Base-by-base conservation (phyloP, 2,113 vertebrate species). In the Myodes glareolus region DNA sequence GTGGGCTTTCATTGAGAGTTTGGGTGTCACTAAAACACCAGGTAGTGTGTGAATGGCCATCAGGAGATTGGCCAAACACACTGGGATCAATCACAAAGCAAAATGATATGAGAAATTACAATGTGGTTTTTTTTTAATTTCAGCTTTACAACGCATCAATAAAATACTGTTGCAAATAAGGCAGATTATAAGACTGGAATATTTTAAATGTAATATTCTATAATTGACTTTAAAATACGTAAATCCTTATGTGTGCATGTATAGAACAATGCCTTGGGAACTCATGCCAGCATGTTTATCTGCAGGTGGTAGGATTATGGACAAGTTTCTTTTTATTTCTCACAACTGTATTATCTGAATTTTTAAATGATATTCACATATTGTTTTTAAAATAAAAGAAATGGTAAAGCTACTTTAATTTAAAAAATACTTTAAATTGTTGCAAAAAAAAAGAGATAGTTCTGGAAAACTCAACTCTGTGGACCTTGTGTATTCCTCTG, bases 321-420 rank as follows among this genome's bases (percentile, higher is more conserved):
- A 78, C 21, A 3, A 3, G 29, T 96, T 87, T 77, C 19, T 72
- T 45, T 92, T 92, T 45, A 33, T 61, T 96, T 63, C 82, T 16
- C 7, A 36, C 81, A 84, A 95, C 47, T 96, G n/a, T 95, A 94
- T 96, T 86, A 52, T 14, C 13, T 78, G 21, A 68, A 87, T 82
- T 92, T 36, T 92, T 96, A 88, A 77, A 75, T 21, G 92, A 70
- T 55, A 65, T 87, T 3, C 4, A 63, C 42, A 4, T 23, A 55
- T 58, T 91, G 47, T 58, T 61, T 97, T 45, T 88, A 75, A 58
- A 92, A 80, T 90, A 0, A 70, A 96, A 91, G 58, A 92, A 95
- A 76, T 33, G 87, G 23, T 47, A 88, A 82, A 76, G 3, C 17
- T 92, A 84, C 13, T 70, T 96, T 88, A 55, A 55, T 67, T 96